These are phyloP conservation scores for Saccopteryx bilineata DNA, from an alignment of 2,113 vertebrate species.

Conservation along the genomic window DNA sequence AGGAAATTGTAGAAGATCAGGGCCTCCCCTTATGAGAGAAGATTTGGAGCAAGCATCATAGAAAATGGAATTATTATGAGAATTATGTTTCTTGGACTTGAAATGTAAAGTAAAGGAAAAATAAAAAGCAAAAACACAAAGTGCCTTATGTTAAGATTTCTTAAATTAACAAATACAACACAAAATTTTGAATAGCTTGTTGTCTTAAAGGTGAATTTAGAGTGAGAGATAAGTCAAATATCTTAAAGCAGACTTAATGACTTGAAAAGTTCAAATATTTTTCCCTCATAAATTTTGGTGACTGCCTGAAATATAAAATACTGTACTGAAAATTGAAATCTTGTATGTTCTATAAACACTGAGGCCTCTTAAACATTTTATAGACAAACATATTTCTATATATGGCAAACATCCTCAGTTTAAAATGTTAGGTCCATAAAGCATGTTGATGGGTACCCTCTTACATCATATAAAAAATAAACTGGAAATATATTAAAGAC, in stretches of 20 bases:
- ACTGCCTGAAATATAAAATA: slow-evolving; percentile 51
- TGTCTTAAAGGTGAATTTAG: slow-evolving; percentile 54
- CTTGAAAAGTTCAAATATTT: slow-evolving; percentile 22
- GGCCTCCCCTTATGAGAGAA: slow-evolving; percentile 75
- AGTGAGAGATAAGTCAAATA: slow-evolving; percentile 25
- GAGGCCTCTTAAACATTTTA: slow-evolving; percentile 28
- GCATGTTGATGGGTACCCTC: not conserved
- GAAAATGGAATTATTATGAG: slow-evolving; percentile 70
- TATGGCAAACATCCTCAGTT: not conserved
- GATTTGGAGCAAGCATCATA: slow-evolving; percentile 60
- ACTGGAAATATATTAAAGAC: not conserved
- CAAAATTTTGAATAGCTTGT: slow-evolving; percentile 17
- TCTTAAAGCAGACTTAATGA: slow-evolving; percentile 43
- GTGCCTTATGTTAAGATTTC: not conserved
- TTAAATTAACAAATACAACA: slow-evolving; percentile 17
- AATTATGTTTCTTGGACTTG: not conserved
- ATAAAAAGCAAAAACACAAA: slow-evolving; percentile 52
- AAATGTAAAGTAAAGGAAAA: not conserved
- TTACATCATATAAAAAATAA: not conserved
- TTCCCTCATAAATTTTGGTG: slow-evolving; percentile 4
- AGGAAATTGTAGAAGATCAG: slow-evolving; percentile 85
- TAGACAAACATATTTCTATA: not conserved
- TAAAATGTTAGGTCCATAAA: slow-evolving; percentile 31
- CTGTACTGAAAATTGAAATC: slow-evolving; percentile 35
- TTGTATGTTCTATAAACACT: slow-evolving; percentile 9